Conservation (phyloP, 2,113 vertebrate genomes). For the Sakesphorus luctuosus region DNA sequence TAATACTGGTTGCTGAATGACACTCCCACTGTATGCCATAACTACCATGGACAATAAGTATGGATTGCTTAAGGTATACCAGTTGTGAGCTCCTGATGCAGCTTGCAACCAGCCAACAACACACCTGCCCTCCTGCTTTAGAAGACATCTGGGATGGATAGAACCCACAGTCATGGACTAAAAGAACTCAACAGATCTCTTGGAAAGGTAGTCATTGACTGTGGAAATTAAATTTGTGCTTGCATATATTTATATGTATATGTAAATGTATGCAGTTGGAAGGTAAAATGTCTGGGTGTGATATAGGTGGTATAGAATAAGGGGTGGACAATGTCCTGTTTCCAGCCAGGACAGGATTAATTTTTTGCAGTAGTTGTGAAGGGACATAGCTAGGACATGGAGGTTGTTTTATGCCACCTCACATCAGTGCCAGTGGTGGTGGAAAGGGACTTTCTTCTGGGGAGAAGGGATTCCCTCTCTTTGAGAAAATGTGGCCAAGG, state of each 20-base stretch:
- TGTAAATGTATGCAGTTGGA: background rate
- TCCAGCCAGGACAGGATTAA: background rate
- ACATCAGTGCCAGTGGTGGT: too few relatives aligned
- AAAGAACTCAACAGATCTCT: background rate
- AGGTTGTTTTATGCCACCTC: background rate
- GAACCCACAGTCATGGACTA: background rate
- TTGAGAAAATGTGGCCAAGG: background rate
- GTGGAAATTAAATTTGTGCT: background rate
- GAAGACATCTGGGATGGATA: background rate
- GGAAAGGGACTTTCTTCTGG: background rate
- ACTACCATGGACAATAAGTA: background rate
- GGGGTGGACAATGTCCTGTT: background rate
- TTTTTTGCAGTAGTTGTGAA: background rate
- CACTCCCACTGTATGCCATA: background rate
- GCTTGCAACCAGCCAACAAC: background rate
- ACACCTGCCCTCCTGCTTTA: background rate
- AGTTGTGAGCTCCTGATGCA: background rate
- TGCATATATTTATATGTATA: background rate
- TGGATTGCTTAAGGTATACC: background rate
- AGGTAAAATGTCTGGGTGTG: background rate
- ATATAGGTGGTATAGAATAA: background rate
- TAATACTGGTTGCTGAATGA: background rate
- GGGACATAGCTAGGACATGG: background rate
- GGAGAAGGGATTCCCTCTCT: background rate
- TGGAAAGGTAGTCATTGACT: background rate